A percentile compares a stretch with the other conserved stretches of the same genome.
These are phyloP conservation scores for Chymomyza costata DNA, from an alignment of 1,140 invertebrate species.

Conservation along the genomic window DNA sequence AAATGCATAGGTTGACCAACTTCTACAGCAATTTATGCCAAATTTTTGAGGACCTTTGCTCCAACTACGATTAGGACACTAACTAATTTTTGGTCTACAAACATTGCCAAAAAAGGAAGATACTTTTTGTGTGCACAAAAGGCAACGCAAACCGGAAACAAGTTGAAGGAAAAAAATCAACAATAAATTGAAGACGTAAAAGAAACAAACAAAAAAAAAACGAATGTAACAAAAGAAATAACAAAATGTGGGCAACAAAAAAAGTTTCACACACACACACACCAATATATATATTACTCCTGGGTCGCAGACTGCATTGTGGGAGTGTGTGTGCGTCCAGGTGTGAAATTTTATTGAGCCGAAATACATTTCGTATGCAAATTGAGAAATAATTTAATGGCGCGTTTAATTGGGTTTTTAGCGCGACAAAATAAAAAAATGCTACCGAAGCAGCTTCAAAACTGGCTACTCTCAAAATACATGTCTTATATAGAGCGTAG, in stretches of 20 bases:
- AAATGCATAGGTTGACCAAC: no score
- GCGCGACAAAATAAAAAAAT: constrained; percentile 42
- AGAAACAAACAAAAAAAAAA: constrained; percentile 21
- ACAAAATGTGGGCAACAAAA: constrained; percentile 17
- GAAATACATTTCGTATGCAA: constrained; percentile 73
- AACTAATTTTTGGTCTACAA: no score
- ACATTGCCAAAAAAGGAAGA: no score
- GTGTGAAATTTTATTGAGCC: constrained; percentile 71
- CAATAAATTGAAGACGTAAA: constrained; percentile 47
- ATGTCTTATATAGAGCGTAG: no score
- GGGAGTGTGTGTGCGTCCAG: constrained; percentile 42
- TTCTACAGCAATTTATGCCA: no score
- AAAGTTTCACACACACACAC: constrained; percentile 32
- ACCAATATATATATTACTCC: not conserved
- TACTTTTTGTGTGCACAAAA: no score
- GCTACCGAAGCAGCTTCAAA: not conserved
- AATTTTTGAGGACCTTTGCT: no score
- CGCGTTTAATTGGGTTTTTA: constrained; percentile 73
- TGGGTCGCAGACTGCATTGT: no score
- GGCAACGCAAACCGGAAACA: constrained; percentile 16
- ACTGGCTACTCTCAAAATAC: no score
- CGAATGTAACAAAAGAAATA: constrained; percentile 6
- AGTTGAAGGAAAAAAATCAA: constrained; percentile 37
- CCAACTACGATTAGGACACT: no score
- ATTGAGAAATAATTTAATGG: constrained; percentile 73